Evolutionary conservation across 2,888 invertebrate species (phyloP).

Genomic region (Hemaris fuciformis): DNA sequence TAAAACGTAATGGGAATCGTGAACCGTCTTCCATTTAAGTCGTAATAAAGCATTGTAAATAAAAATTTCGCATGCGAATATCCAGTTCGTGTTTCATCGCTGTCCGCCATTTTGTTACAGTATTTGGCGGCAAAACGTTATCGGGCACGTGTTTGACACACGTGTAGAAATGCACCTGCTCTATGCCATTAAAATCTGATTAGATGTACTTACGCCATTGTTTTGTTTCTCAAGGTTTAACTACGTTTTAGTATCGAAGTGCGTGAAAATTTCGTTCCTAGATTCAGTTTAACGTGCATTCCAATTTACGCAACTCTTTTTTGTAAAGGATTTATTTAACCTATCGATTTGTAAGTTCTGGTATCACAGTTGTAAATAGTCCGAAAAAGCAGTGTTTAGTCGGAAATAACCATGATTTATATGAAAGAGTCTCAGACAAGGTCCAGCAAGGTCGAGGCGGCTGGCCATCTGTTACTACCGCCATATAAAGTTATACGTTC

Average conservation of each 20-base stretch:
- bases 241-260: not conserved
- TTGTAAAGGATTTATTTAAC: too few species aligned
- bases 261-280: not conserved
- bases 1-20: conserved; percentile 17
- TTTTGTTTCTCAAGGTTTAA: conserved; percentile 5
- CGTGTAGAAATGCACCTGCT: conserved; percentile 3
- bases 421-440: conserved; percentile 18
- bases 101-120: conserved; percentile 21
- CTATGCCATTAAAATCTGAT: conserved; percentile 2
- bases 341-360: too few species aligned
- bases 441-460: conserved; percentile 59
- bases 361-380: too few species aligned
- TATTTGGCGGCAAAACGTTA: conserved; percentile 21
- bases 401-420: conserved; percentile 10
- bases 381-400: not conserved
- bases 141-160: conserved; percentile 27
- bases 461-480: conserved; percentile 57
- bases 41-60: conserved; percentile 24
- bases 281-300: not conserved
- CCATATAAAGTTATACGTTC: conserved; percentile 12
- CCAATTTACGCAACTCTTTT: not conserved
- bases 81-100: conserved; percentile 20
- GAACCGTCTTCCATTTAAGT: conserved; percentile 25
- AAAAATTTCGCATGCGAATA: conserved; percentile 30
- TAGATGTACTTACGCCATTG: not conserved